A percentile compares a stretch with the other conserved stretches of the same genome.
These are phyloP conservation scores for Seriola rivoliana DNA, from an alignment of 2,113 vertebrate genomes.

Conservation along the genomic window DNA sequence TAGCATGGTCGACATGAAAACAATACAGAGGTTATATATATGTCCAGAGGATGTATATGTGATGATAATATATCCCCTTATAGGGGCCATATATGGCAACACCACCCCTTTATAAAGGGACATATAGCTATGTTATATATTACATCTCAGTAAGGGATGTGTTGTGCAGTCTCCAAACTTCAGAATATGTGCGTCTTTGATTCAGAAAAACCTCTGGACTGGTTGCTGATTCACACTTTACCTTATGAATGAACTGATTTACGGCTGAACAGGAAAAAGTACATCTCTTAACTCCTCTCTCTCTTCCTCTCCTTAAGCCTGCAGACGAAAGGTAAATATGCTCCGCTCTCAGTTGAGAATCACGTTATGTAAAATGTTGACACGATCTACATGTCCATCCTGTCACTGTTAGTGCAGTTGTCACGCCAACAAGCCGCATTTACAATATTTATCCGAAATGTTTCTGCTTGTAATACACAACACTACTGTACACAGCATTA, in stretches of 20 bases:
- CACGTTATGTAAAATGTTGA: constrained; percentile 45
- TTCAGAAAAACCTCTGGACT: background rate
- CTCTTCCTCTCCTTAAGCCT: constrained; percentile 49
- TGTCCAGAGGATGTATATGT: no score
- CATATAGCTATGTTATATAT: no score
- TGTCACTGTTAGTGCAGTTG: constrained; percentile 28
- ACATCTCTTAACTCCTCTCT: constrained; percentile 26
- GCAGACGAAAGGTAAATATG: constrained; percentile 71
- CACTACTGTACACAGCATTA: constrained; percentile 11
- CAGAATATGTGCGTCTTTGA: background rate
- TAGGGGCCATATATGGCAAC: no score
- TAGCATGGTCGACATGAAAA: no score
- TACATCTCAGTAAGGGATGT: background rate
- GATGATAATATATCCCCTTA: no score
- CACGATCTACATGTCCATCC: constrained; percentile 14
- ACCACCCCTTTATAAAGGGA: no score
- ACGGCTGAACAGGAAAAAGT: background rate
- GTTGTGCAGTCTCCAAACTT: background rate
- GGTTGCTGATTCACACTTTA: background rate
- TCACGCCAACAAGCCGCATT: constrained; percentile 23
- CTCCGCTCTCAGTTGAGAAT: constrained; percentile 17
- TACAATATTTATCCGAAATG: constrained; percentile 27
- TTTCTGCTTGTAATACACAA: constrained; percentile 26
- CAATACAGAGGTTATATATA: background rate
- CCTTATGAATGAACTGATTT: background rate